Base-by-base conservation (phyloP, 2,797 vertebrate species). In the Aselliscus stoliczkanus region DNA sequence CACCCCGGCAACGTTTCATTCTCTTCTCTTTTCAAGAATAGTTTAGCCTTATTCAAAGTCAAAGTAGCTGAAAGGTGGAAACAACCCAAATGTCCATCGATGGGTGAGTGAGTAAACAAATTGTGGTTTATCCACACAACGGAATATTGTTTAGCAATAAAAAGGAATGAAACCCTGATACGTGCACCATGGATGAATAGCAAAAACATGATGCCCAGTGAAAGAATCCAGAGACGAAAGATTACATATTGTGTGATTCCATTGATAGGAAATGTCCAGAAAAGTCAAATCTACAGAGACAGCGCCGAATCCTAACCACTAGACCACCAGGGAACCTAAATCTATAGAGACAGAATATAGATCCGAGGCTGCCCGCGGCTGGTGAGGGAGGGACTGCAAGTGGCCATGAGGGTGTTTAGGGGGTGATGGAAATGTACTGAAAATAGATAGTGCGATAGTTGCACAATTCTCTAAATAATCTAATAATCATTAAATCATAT, bases 61-160 rank as follows among this genome's bases (percentile, higher is more conserved):
- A 47, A 81, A 73, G 54, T 4, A 15, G 18, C 10, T 0, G 3
- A 20, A 50, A 54, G 50, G 47, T 60, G 69, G 75, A 76, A 89
- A 69, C 13, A 17, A 37, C 23, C 20, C 64, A 21, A 13, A 50
- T 37, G 76, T 17, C 42, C 23, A 4, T n/a, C 18, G 58, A 7
- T 25, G 4, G 27, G n/a, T n/a, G n/a, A n/a, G 64, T 8, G 47
- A 62, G 47, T 4, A 27, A 64, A 76, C 8, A 34, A 44, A 75
- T 34, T 1, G 27, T 29, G 34, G 21, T 25, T 0, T n/a, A 25
- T 6, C 54, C 21, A 10, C 29, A 39, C 23, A 27, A 7, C 2
- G 14, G 34, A 50, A 73, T 23, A 14, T 31, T 37, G 54, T 34
- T 60, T 72, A 67, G 27, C 72, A 34, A 58, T 70, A 42, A 31